These are phyloP conservation scores for Coreius guichenoti DNA, from an alignment of 2,797 vertebrate species.

Conservation along the genomic window DNA sequence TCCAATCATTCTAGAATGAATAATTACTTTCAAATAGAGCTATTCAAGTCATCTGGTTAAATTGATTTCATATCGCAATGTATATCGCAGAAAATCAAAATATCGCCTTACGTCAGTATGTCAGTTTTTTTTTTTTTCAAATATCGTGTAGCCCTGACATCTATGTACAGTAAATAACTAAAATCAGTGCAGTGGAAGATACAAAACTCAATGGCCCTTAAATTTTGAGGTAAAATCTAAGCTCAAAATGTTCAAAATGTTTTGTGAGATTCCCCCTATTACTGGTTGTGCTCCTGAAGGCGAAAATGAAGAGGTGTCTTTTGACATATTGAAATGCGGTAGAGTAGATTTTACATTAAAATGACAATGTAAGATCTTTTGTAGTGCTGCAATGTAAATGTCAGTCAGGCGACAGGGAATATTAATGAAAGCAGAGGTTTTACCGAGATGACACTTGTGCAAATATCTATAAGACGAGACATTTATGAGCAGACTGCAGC, in stretches of 20 bases:
- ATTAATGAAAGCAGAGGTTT: constrained; percentile 54
- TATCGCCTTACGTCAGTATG: too few species aligned
- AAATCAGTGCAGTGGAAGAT: background rate
- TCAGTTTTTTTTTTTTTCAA: too few species aligned
- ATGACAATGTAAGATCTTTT: constrained; percentile 23
- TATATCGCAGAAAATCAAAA: too few species aligned
- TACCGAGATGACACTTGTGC: constrained; percentile 56
- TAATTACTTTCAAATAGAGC: too few species aligned
- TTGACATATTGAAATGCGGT: constrained; percentile 38
- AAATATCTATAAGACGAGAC: constrained; percentile 55
- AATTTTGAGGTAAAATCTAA: background rate
- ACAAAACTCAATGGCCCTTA: background rate
- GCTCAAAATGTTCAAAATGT: background rate
- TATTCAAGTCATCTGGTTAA: too few species aligned
- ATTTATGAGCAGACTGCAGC: constrained; percentile 61
- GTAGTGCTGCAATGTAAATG: constrained; percentile 48
- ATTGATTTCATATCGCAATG: too few species aligned
- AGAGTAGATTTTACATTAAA: constrained; percentile 45
- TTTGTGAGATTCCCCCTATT: background rate
- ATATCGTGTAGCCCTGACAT: background rate
- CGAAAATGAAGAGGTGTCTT: background rate
- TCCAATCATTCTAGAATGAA: too few species aligned
- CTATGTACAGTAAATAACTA: background rate
- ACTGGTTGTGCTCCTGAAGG: background rate
- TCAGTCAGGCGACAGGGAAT: constrained; percentile 57